A percentile compares a stretch with the other conserved stretches of the same genome.
These are phyloP conservation scores for Notodonta dromedarius DNA, from an alignment of 2,888 invertebrate genomes.

Conservation along the genomic window DNA sequence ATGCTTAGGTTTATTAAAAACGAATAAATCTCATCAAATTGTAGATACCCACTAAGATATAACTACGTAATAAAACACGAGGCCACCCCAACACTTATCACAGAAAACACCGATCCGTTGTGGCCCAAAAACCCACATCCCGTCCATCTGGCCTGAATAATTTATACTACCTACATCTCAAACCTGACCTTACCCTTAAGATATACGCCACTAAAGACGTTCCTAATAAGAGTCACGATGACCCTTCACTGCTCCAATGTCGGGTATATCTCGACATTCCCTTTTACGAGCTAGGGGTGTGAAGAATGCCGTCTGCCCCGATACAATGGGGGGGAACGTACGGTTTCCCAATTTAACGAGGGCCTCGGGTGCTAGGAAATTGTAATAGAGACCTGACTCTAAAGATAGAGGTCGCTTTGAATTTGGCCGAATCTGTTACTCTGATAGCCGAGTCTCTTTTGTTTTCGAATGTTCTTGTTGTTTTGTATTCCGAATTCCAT, in stretches of 20 bases:
- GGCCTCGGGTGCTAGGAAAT: constrained; percentile 33
- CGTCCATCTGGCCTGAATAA: constrained; percentile 38
- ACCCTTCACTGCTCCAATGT: constrained; percentile 45
- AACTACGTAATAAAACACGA: constrained; percentile 21
- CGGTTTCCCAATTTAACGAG: constrained; percentile 47
- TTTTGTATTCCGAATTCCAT: background rate
- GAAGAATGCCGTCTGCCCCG: constrained; percentile 54
- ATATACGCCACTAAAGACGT: constrained; percentile 46
- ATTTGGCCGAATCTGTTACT: constrained; percentile 23
- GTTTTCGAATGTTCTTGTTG: constrained; percentile 8
- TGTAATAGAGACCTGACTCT: constrained; percentile 42
- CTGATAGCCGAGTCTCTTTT: constrained; percentile 22
- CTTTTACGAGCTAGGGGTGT: constrained; percentile 60
- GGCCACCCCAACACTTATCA: constrained; percentile 22
- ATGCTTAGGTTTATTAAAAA: too few species aligned
- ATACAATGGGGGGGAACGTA: constrained; percentile 50
- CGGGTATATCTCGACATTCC: constrained; percentile 48
- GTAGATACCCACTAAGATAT: too few species aligned
- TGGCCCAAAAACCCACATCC: constrained; percentile 31
- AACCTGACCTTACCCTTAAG: constrained; percentile 47
- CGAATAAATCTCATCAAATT: too few species aligned
- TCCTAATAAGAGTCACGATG: constrained; percentile 53
- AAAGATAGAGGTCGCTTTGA: constrained; percentile 26
- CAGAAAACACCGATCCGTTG: constrained; percentile 12
- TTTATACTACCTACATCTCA: constrained; percentile 37